These are phyloP conservation scores for Sciurus carolinensis DNA, from an alignment of 2,797 vertebrate genomes.

Conservation along the genomic window DNA sequence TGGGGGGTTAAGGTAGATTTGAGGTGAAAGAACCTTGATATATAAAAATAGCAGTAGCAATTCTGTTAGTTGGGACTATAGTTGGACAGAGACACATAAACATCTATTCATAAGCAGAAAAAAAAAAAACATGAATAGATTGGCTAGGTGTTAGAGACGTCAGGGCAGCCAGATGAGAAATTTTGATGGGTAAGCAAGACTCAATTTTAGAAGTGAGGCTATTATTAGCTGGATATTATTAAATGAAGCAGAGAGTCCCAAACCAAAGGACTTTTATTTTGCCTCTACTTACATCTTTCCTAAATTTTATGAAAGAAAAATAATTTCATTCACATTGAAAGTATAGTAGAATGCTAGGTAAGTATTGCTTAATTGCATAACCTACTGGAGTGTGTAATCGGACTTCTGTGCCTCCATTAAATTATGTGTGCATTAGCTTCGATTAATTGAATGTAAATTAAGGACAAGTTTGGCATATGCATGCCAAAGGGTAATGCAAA, in stretches of 20 bases:
- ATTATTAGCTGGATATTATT: neutral
- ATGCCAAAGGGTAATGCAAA: constrained; percentile 23
- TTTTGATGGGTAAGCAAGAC: neutral
- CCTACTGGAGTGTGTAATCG: constrained; percentile 52
- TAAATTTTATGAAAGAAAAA: constrained; percentile 61
- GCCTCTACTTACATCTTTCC: neutral
- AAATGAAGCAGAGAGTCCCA: constrained; percentile 10
- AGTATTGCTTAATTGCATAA: constrained; percentile 75
- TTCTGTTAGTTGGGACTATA: neutral
- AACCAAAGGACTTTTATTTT: neutral
- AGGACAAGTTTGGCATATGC: constrained; percentile 39
- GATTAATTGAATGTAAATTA: constrained; percentile 70
- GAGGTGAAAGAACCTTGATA: constrained; percentile 9
- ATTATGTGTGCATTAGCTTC: constrained; percentile 53
- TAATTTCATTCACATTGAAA: constrained; percentile 57
- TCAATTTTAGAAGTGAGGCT: neutral
- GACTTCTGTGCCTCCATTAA: constrained; percentile 51
- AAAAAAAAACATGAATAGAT: neutral
- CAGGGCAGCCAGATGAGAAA: neutral
- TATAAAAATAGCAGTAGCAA: neutral
- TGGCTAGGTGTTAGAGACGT: neutral
- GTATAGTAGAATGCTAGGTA: constrained; percentile 46
- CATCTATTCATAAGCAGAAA: neutral
- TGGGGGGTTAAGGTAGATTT: neutral
- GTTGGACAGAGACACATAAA: neutral